Evolutionary conservation across 2,888 invertebrate genomes (phyloP), one percentile per base, ranked within the genome.

Genomic region (Tetanocera ferruginea): DNA sequence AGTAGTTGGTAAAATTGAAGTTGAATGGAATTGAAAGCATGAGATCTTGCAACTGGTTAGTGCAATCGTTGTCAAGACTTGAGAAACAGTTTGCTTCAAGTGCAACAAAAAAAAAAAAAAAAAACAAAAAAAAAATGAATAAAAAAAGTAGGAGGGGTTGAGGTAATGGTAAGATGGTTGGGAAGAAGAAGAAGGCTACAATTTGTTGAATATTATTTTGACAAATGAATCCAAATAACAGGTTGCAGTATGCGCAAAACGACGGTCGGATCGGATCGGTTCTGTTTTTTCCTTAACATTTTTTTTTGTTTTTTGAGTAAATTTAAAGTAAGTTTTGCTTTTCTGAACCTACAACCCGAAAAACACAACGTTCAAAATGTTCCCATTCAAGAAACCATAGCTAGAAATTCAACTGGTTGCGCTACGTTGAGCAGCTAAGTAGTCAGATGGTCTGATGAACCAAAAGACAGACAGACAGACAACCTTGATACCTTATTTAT

Each of bases 221-320:
- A 90, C 90, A 90, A 90, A 90, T 90, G 90, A 90, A 88, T 84
- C 87, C 85, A 90, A 90, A 90, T 90, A 90, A 90, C 90, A 90
- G 90, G 90, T 89, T 90, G 88, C 86, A 88, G 83, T 85, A 85
- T 82, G 82, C 67, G 67, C 43, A 14, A 17, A 25, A 17, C 28
- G 28, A 14, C 60, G 78, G 14, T 43, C 51, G 51, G 55, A 9
- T 55, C 43, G 71, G 14, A 55, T 76, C 52, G 52, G 28, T 57
- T 31, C 51, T 31, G 17, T 55, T 52, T 67, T 51, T 72, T 76
- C 25, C 25, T 76, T 34, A 70, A 55, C 67, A 73, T 67, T 62
- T 79, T 75, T 77, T 77, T 75, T 64, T 80, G 66, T 74, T 70
- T 76, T 79, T 74, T 78, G 64, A 76, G 34, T 64, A 52, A 51